phyloP scores from a whole-genome alignment of 2,113 vertebrate genomes.

The Girardinichthys multiradiatus region DNA sequence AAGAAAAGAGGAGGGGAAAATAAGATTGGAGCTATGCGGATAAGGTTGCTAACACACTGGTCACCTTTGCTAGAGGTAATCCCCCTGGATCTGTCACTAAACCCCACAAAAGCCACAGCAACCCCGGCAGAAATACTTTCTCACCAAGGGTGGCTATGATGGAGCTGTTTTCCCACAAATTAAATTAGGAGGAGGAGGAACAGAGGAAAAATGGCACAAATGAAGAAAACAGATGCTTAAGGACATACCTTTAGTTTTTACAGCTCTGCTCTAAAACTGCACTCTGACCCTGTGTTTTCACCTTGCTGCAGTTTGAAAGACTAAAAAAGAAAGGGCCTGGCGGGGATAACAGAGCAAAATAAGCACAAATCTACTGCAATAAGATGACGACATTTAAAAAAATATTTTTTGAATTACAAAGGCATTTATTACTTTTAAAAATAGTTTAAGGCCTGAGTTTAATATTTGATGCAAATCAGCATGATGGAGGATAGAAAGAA shows the following conservation, averaged over 20 bases:
- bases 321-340: background rate
- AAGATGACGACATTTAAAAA: background rate
- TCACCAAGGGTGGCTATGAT: slow-evolving; percentile 57
- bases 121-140: slow-evolving; percentile 74
- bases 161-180: slow-evolving; percentile 70
- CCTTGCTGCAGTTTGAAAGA: slow-evolving; percentile 21
- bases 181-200: slow-evolving; percentile 73
- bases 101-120: slow-evolving; percentile 61
- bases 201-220: slow-evolving; percentile 80
- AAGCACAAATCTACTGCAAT: background rate
- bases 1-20: slow-evolving; percentile 24
- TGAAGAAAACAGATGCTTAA: slow-evolving; percentile 87
- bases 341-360: background rate
- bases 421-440: background rate
- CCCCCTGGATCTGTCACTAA: slow-evolving; percentile 70
- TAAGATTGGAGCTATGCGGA: slow-evolving; percentile 40
- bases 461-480: background rate
- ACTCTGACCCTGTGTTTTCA: slow-evolving; percentile 52
- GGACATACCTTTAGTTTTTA: slow-evolving; percentile 69
- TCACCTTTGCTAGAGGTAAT: slow-evolving; percentile 65
- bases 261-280: slow-evolving; percentile 65
- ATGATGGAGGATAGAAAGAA: background rate
- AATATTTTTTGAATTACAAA: too few relatives aligned
- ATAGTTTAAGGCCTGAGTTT: background rate
- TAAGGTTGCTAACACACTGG: slow-evolving; percentile 49